Percentiles rank a stretch among this genome's conserved stretches.
Evolutionary conservation across 2,113 vertebrate genomes (phyloP).

Genomic region (Strix uralensis): DNA sequence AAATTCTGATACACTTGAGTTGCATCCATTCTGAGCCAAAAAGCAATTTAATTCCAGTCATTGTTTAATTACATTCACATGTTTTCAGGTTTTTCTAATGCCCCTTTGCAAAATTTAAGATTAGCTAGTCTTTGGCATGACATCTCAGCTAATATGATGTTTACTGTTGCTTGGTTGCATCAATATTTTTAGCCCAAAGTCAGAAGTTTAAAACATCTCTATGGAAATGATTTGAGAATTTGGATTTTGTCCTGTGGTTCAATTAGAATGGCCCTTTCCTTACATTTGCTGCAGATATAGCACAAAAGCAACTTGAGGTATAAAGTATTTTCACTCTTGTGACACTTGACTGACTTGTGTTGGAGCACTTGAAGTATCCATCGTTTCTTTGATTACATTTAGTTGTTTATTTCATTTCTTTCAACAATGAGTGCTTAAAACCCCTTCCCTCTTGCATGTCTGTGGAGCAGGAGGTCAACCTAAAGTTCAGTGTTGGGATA

Average conservation of each 20-base stretch:
- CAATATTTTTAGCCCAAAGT: background rate
- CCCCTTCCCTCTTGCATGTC: background rate
- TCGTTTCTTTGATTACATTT: background rate
- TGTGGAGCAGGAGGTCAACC: background rate
- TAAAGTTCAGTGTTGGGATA: background rate
- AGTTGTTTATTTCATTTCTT: background rate
- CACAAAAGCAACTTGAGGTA: background rate
- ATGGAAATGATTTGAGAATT: background rate
- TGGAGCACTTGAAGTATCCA: background rate
- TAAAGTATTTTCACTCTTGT: background rate
- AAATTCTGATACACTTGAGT: background rate
- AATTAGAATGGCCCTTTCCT: background rate
- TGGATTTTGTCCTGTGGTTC: background rate
- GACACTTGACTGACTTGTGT: background rate
- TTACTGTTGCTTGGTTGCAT: background rate
- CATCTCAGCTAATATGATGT: background rate
- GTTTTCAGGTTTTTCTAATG: background rate
- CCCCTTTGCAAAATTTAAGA: background rate
- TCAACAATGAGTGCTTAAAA: background rate
- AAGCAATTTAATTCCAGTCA: background rate
- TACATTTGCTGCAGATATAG: background rate
- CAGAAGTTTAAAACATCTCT: background rate
- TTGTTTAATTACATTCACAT: background rate
- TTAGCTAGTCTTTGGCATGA: background rate
- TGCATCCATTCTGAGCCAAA: background rate